Evolutionary conservation across 2,888 invertebrate species (phyloP), one percentile per base, ranked within the genome.

Genomic region (Dasysyrphus tricinctus): DNA sequence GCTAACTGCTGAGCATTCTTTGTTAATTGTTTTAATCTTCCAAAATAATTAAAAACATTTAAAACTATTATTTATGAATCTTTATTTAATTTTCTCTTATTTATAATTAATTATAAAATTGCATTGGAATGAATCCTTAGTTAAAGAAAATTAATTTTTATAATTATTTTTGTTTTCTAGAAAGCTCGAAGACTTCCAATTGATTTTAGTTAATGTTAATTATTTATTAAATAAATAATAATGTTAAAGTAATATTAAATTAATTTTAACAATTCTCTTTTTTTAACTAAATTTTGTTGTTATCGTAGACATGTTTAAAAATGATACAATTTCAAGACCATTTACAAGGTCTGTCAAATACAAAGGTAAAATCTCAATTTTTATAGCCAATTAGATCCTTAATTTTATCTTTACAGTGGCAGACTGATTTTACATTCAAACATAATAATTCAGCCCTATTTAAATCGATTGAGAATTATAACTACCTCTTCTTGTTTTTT

Each of bases 351-450:
- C 34, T 16, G 3, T 49, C 7, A 4, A 49, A 37, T 49, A 14
- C 34, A 37, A 24, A 59, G 7, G 29, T 14, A 67, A 67, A 24
- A 9, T 24, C 34, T 67, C 42, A 49, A 34, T 37, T 67, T 14
- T 67, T 14, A 49, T 37, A 47, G 65, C 65, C 67, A 49, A 44
- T 44, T 42, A 63, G 39, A 11, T 63, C 11, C 11, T 37, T n/a
- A 49, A 49, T 39, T 65, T 16, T 12, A 34, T 49, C 7, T 67
- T 49, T 14, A 32, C 1, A 7, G 3, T 47, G 32, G 9, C 32
- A 39, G 3, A 32, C 9, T 44, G 61, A 8, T 54, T 24, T 6
- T 6, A 7, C 3, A 11, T 2, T 19, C 34, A 2, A 24, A 24
- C 24, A 6, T 14, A 32, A 8, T n/a, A 3, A 1, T 39, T 59